Percentiles rank a stretch among this genome's conserved stretches.
These are phyloP conservation scores for Trichomalopsis sarcophagae DNA, from an alignment of 1,140 invertebrate species.

Conservation along the genomic window DNA sequence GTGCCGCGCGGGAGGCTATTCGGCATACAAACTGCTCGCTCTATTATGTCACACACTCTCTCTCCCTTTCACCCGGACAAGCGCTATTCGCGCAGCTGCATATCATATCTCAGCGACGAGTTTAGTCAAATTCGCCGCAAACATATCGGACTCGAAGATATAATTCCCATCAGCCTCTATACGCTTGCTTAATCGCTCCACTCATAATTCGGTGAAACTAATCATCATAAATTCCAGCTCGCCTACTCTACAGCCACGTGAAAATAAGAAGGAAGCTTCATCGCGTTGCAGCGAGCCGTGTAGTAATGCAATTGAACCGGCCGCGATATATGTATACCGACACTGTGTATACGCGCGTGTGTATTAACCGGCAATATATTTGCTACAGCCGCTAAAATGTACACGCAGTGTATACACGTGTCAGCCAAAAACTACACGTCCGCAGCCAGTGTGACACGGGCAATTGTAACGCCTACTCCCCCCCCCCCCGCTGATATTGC, in stretches of 20 bases:
- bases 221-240: constrained; percentile 16
- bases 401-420: constrained; percentile 15
- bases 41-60: background rate
- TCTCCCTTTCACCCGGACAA: background rate
- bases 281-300: background rate
- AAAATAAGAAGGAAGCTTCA: background rate
- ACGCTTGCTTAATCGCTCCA: background rate
- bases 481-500: too few species aligned
- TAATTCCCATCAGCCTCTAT: background rate
- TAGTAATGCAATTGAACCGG: constrained; percentile 29
- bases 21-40: background rate
- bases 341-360: background rate
- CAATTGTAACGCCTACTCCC: background rate
- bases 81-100: background rate
- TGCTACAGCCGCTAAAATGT: background rate
- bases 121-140: background rate
- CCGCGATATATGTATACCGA: background rate
- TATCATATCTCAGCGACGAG: background rate
- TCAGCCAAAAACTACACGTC: constrained; percentile 1
- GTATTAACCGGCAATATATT: background rate
- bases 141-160: background rate
- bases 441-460: background rate
- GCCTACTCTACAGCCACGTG: background rate
- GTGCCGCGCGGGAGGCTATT: background rate
- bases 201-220: background rate